Percentiles rank a stretch among this genome's conserved stretches.
Evolutionary conservation across 2,888 invertebrate genomes (phyloP).

Genomic region (Empis livida): DNA sequence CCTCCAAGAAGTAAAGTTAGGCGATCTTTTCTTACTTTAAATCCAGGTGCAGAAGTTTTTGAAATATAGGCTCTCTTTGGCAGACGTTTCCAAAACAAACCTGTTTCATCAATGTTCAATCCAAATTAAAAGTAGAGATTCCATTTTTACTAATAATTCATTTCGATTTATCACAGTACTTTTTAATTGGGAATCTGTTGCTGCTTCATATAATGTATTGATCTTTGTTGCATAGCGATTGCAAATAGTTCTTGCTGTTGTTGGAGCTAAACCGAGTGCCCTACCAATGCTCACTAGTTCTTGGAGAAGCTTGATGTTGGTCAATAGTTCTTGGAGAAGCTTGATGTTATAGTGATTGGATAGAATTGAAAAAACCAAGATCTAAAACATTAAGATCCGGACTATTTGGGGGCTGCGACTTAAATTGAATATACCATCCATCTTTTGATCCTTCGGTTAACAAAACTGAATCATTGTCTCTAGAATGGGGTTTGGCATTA

Average conservation of each 20-base stretch:
- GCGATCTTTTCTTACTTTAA: not conserved
- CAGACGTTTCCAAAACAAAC: not conserved
- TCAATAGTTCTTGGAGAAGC: no score
- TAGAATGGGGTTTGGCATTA: no score
- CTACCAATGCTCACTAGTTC: not conserved
- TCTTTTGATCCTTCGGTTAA: no score
- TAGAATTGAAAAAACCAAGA: no score
- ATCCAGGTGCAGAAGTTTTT: not conserved
- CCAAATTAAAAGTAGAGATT: not conserved
- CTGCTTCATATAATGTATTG: not conserved
- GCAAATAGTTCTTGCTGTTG: constrained; percentile 7
- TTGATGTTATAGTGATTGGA: no score
- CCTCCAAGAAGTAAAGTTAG: constrained; percentile 1
- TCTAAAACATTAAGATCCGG: no score
- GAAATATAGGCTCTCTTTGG: not conserved
- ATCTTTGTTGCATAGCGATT: not conserved
- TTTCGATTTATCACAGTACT: not conserved
- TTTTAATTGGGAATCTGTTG: not conserved
- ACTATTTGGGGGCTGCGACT: no score
- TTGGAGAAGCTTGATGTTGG: no score
- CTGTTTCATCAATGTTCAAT: not conserved
- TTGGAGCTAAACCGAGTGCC: not conserved
- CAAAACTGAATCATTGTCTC: no score
- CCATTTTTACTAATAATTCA: not conserved
- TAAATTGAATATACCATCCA: no score